Percentiles rank a stretch among this genome's conserved stretches.
These are phyloP conservation scores for Gasteruption jaculator DNA, from an alignment of 2,888 invertebrate species.

Conservation along the genomic window DNA sequence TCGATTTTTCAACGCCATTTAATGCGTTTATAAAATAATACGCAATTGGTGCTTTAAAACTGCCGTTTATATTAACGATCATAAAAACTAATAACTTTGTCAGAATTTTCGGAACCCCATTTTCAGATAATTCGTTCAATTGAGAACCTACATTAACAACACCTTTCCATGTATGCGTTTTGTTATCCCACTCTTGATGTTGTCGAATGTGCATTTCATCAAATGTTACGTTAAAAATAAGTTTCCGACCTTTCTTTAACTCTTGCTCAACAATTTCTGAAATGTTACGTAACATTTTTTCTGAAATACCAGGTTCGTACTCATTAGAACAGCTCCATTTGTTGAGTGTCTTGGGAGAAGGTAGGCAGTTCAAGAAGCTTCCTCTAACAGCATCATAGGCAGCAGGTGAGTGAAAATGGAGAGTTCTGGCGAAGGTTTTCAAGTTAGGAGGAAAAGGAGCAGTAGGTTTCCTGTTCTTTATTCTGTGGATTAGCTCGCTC, in stretches of 20 bases:
- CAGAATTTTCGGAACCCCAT: not conserved
- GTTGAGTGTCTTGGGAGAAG: constrained; percentile 8
- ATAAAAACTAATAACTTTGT: constrained; percentile 8
- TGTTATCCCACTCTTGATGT: not conserved
- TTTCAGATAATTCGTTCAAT: not conserved
- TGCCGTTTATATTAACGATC: not conserved
- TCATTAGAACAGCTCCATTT: constrained; percentile 7
- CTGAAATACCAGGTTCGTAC: constrained; percentile 10
- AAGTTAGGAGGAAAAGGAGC: constrained; percentile 4
- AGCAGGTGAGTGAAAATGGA: constrained; percentile 12
- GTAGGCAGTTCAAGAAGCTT: constrained; percentile 7
- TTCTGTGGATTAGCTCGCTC: constrained; percentile 3
- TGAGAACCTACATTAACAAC: constrained; percentile 6
- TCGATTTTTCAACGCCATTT: too few species aligned
- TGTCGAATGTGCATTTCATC: constrained; percentile 6
- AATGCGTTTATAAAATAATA: too few species aligned
- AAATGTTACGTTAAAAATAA: not conserved
- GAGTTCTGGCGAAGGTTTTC: constrained; percentile 8
- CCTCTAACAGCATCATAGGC: constrained; percentile 6
- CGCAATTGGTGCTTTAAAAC: not conserved
- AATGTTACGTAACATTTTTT: constrained; percentile 4
- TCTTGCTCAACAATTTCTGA: constrained; percentile 8
- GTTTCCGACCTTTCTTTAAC: not conserved
- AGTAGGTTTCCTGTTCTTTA: constrained; percentile 4
- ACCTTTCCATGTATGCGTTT: constrained; percentile 7